phyloP scores from a whole-genome alignment of 2,888 invertebrate species.

The Drosophila buzzatii region DNA sequence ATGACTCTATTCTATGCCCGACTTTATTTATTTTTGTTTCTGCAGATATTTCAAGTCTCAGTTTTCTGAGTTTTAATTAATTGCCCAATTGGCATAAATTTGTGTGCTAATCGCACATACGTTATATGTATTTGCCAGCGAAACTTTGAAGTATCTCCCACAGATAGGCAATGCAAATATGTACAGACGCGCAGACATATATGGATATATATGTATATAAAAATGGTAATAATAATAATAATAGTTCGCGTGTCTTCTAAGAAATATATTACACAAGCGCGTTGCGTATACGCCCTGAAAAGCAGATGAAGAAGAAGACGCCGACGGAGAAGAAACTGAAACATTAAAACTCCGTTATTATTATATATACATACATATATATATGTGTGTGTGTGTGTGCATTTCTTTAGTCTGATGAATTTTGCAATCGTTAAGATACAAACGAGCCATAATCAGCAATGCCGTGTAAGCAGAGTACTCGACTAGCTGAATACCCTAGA shows the following conservation, averaged over 20 bases:
- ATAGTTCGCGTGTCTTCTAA: slow-evolving; percentile 55
- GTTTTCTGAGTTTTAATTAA: slow-evolving; percentile 14
- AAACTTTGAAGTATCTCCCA: slow-evolving; percentile 18
- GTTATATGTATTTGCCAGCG: slow-evolving; percentile 14
- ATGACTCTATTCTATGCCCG: not conserved
- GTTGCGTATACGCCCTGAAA: slow-evolving; percentile 55
- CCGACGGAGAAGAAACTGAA: not conserved
- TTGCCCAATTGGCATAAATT: slow-evolving; percentile 33
- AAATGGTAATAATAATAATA: not conserved
- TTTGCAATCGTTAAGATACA: slow-evolving; percentile 42
- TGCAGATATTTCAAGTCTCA: not conserved
- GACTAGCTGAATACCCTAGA: slow-evolving; percentile 11
- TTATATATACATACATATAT: slow-evolving; percentile 16
- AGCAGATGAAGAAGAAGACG: slow-evolving; percentile 1
- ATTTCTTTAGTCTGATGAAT: slow-evolving; percentile 48
- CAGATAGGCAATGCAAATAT: slow-evolving; percentile 24
- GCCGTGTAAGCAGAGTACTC: not conserved
- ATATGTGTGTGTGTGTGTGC: slow-evolving; percentile 26
- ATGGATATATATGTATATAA: too few species aligned
- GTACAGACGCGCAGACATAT: not conserved
- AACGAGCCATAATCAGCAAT: slow-evolving; percentile 5
- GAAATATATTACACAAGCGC: slow-evolving; percentile 44
- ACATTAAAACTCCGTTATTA: slow-evolving; percentile 17
- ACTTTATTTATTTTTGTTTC: not conserved
- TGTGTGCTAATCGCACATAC: slow-evolving; percentile 8